Base-by-base conservation (phyloP, 2,888 invertebrate species). In the Mesochorus sp. region DNA sequence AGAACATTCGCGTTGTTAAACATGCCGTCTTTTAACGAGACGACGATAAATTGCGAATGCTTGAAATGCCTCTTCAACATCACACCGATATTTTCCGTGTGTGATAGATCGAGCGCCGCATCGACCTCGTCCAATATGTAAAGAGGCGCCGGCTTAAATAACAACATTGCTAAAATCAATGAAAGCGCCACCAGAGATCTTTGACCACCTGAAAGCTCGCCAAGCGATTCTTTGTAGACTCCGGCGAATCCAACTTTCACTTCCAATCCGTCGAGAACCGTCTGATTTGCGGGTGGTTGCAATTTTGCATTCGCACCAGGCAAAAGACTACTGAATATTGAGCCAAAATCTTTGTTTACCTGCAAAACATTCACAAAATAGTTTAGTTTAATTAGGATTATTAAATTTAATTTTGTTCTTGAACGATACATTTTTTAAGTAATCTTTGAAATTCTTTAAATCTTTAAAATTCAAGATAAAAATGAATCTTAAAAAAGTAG, bases 41-140 rank as follows among this genome's bases (percentile, higher is more conserved):
- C 99, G 80, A 99, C 96, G 84, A 99, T 96, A 91, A 99, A 99
- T 95, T 99, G 95, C 24, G 98, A 98, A 88, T 95, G 95, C 82
- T 94, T 95, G 89, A 99, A 99, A 91, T 98, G 97, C 10, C 94
- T 93, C 88, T 96, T 96, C 55, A 99, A 93, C 98, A 99, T 99
- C 84, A 94, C 94, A 2, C 99, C 99, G 87, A 99, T 99, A 92
- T 99, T 99, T 92, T 99, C 99, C 8, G 99, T 99, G 91, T 99
- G 99, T 3, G 97, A 97, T 82, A 99, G 94, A 92, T 99, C 99
- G 24, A 99, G 93, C 5, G 99, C 99, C 0, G 99, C 99, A 91
- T 99, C 99, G 61, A 99, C 98, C 93, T 99, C 99, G 91, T 99
- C 99, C 86, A 99, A 93, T 91, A 99, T 98, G 92, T 99, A 99